Percentiles rank a stretch among this genome's conserved stretches.
Evolutionary conservation across 2,797 vertebrate species (phyloP).

Genomic region (Sternotherus odoratus): DNA sequence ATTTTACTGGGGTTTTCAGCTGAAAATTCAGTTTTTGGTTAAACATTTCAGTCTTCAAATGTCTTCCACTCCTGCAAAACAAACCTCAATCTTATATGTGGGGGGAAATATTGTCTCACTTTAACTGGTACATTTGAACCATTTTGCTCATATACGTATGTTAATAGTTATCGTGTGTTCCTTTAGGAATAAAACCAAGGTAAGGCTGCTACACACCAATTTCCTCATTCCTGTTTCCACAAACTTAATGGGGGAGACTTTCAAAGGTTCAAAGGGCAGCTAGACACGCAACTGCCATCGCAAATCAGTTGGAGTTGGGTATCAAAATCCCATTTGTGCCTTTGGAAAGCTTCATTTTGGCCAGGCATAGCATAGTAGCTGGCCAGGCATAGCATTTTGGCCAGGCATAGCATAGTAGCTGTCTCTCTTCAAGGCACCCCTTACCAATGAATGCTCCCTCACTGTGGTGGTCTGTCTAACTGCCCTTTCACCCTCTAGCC

Average conservation of each 20-base stretch:
- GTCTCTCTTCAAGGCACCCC: no score
- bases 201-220: background rate
- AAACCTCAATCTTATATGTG: background rate
- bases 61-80: background rate
- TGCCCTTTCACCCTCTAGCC: no score
- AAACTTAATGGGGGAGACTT: background rate
- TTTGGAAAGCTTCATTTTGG: background rate
- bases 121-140: background rate
- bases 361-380: no score
- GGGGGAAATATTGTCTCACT: background rate
- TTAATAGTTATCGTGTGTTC: background rate
- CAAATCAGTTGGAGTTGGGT: background rate
- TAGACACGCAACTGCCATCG: background rate
- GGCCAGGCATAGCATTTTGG: no score
- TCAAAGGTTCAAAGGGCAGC: background rate
- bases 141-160: background rate
- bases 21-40: background rate
- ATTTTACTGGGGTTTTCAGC: background rate
- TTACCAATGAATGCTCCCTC: no score
- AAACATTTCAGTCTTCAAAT: background rate
- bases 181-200: background rate
- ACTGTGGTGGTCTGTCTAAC: no score
- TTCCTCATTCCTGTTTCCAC: background rate
- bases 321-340: background rate
- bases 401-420: no score